Conservation (phyloP, 2,797 vertebrate genomes). For the Malacoctenus gilli region DNA sequence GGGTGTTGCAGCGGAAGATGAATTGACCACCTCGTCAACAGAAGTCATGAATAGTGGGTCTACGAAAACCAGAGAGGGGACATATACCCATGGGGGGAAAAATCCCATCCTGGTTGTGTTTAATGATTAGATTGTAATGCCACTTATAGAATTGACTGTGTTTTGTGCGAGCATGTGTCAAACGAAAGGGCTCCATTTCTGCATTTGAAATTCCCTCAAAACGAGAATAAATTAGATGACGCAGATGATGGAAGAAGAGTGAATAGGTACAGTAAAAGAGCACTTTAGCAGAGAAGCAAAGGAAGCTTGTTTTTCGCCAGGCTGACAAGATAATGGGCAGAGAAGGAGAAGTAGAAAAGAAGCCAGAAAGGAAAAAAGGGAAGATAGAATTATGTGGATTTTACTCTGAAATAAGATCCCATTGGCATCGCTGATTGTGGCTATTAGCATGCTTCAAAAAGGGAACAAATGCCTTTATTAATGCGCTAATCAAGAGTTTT, state of each 20-base stretch:
- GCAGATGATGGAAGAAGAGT: conserved; percentile 35
- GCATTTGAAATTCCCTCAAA: neutral
- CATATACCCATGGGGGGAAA: no score
- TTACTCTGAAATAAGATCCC: conserved; percentile 46
- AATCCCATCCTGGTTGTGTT: no score
- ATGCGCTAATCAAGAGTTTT: conserved; percentile 18
- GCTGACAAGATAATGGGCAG: conserved; percentile 59
- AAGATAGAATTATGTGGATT: no score
- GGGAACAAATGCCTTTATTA: conserved; percentile 25
- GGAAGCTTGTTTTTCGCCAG: conserved; percentile 43
- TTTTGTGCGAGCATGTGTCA: neutral
- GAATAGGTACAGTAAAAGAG: conserved; percentile 45
- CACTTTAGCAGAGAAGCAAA: conserved; percentile 56
- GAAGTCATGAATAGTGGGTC: no score
- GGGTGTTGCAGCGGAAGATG: no score
- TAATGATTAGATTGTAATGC: no score
- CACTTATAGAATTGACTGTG: neutral
- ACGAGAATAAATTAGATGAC: conserved; percentile 29
- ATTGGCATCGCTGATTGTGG: conserved; percentile 43
- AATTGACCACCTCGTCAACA: no score
- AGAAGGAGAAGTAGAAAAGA: conserved; percentile 51
- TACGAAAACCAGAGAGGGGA: no score
- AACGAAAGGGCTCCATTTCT: neutral
- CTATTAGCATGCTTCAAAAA: conserved; percentile 33
- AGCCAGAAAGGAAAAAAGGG: conserved; percentile 19